Conservation (phyloP, 1,140 invertebrate genomes). For the Oedothorax gibbosus region DNA sequence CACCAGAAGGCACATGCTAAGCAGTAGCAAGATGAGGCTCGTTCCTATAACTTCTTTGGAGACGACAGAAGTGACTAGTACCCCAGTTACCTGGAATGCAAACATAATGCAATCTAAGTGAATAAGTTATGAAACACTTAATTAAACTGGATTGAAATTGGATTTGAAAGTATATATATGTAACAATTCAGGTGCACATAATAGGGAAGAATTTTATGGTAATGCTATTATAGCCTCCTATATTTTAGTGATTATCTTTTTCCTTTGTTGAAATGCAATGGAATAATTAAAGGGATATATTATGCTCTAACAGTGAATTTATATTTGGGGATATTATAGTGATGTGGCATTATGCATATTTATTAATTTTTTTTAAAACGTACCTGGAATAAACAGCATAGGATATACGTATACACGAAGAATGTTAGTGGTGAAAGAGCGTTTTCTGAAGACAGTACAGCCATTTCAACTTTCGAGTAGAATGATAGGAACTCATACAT, state of each 20-base stretch:
- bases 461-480: neutral
- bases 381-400: slow-evolving; percentile 44
- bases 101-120: neutral
- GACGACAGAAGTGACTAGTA: slow-evolving; percentile 3
- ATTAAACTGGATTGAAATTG: neutral
- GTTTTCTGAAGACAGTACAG: slow-evolving; percentile 12
- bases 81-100: slow-evolving; percentile 37
- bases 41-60: neutral
- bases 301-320: neutral
- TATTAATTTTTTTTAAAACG: too few species aligned
- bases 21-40: neutral
- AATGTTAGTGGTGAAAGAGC: slow-evolving; percentile 32
- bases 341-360: neutral
- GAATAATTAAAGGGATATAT: neutral
- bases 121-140: neutral
- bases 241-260: neutral
- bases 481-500: slow-evolving; percentile 31
- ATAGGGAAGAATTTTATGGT: neutral
- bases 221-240: neutral
- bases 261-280: too few species aligned
- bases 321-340: neutral
- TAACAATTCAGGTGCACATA: neutral
- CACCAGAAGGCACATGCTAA: neutral
- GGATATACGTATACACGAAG: slow-evolving; percentile 31
- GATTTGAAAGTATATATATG: neutral